phyloP scores from a whole-genome alignment of 2,888 invertebrate species.

The Drosophila parthenogenetica region DNA sequence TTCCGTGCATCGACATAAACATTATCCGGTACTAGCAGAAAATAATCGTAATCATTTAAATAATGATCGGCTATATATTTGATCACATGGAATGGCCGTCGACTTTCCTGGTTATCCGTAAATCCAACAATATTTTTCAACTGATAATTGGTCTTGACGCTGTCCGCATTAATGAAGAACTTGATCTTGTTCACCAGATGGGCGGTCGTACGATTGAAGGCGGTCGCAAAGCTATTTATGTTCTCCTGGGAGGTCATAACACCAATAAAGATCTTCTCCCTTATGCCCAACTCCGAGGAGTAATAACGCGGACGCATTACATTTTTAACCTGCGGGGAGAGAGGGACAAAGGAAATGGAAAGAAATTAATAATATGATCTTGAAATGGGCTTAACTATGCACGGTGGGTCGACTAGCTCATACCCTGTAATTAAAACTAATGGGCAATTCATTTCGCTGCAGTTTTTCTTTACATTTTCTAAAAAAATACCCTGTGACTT shows the following conservation, averaged over 20 bases:
- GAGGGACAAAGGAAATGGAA: background rate
- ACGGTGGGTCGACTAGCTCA: too few relatives aligned
- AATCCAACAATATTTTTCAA: slow-evolving; percentile 93
- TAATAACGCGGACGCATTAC: slow-evolving; percentile 95
- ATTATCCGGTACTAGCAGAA: slow-evolving; percentile 93
- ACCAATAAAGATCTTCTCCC: slow-evolving; percentile 94
- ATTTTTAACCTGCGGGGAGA: slow-evolving; percentile 85
- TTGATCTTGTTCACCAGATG: slow-evolving; percentile 93
- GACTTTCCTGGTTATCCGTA: slow-evolving; percentile 90
- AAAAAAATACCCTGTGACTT: too few relatives aligned
- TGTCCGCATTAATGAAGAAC: slow-evolving; percentile 90
- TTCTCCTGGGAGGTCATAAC: slow-evolving; percentile 92
- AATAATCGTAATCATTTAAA: slow-evolving; percentile 96
- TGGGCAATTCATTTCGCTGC: too few relatives aligned
- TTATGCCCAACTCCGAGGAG: slow-evolving; percentile 97
- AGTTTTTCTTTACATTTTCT: too few relatives aligned
- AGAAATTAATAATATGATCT: background rate
- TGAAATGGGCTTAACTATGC: background rate
- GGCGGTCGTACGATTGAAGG: slow-evolving; percentile 95
- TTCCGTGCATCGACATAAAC: slow-evolving; percentile 93
- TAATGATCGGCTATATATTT: slow-evolving; percentile 96
- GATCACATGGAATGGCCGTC: slow-evolving; percentile 94
- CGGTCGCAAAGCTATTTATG: slow-evolving; percentile 90
- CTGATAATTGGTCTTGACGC: slow-evolving; percentile 86
- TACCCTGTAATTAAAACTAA: too few relatives aligned